phyloP scores from a whole-genome alignment of 1,140 invertebrate species.

The Papilio aristodemus region DNA sequence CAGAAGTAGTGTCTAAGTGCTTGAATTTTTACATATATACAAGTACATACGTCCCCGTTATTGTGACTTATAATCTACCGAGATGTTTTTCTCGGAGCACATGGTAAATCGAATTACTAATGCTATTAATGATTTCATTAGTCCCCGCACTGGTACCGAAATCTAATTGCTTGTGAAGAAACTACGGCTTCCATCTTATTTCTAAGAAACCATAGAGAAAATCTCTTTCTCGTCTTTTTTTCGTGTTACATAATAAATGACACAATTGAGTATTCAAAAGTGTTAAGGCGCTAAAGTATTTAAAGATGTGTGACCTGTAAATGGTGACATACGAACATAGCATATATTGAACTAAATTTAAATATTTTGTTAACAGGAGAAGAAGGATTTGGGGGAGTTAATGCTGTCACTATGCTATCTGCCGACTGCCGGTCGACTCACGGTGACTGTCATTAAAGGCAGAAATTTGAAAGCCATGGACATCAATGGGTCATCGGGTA shows the following conservation, averaged over 20 bases:
- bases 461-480: slow-evolving; percentile 85
- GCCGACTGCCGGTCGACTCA: slow-evolving; percentile 89
- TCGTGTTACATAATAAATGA: too few species aligned
- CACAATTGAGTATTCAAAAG: too few species aligned
- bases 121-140: slow-evolving; percentile 7
- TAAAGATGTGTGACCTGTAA: too few species aligned
- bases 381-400: slow-evolving; percentile 86
- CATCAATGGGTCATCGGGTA: slow-evolving; percentile 79
- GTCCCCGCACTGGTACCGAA: background rate
- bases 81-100: too few species aligned
- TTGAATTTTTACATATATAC: too few species aligned
- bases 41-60: too few species aligned
- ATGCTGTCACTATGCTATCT: slow-evolving; percentile 92
- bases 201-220: slow-evolving; percentile 20
- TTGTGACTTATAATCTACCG: too few species aligned
- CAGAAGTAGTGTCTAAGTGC: too few species aligned
- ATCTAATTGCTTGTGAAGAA: background rate
- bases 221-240: too few species aligned
- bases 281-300: too few species aligned
- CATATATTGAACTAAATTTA: too few species aligned
- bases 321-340: too few species aligned
- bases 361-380: slow-evolving; percentile 69
- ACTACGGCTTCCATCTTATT: slow-evolving; percentile 5
- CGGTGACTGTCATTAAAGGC: slow-evolving; percentile 90
- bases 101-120: background rate